Conservation (phyloP, 2,888 invertebrate genomes). For the Belgica antarctica region DNA sequence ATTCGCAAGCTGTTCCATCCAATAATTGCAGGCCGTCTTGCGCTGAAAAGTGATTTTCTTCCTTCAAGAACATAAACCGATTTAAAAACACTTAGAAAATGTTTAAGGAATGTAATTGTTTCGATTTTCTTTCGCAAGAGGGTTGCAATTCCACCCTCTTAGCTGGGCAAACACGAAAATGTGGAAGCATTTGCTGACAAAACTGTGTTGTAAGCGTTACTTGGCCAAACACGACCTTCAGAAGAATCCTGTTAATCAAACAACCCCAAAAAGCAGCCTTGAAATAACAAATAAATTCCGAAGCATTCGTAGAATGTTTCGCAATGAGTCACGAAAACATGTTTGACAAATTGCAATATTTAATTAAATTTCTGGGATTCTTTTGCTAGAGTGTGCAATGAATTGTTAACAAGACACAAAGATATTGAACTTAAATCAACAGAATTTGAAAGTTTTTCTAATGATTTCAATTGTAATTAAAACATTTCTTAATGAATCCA, state of each 20-base stretch:
- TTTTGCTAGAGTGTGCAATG: too few species aligned
- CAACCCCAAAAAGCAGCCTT: neutral
- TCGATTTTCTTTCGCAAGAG: neutral
- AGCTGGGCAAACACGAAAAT: slow-evolving; percentile 1
- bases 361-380: slow-evolving; percentile 42
- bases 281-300: slow-evolving; percentile 22
- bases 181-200: neutral
- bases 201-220: neutral
- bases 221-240: neutral
- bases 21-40: slow-evolving; percentile 31
- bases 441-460: too few species aligned
- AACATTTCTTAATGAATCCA: too few species aligned
- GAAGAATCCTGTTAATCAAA: neutral
- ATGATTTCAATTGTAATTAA: too few species aligned
- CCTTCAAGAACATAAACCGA: slow-evolving; percentile 31
- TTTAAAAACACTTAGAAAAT: slow-evolving; percentile 38
- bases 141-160: slow-evolving; percentile 21
- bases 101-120: slow-evolving; percentile 32
- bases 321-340: neutral
- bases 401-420: too few species aligned
- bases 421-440: too few species aligned
- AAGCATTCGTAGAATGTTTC: neutral
- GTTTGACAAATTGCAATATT: slow-evolving; percentile 39
- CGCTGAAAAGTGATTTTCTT: neutral
- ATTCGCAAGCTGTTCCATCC: slow-evolving; percentile 26